Evolutionary conservation across 2,113 vertebrate species (phyloP).

Genomic region (Oreochromis niloticus): DNA sequence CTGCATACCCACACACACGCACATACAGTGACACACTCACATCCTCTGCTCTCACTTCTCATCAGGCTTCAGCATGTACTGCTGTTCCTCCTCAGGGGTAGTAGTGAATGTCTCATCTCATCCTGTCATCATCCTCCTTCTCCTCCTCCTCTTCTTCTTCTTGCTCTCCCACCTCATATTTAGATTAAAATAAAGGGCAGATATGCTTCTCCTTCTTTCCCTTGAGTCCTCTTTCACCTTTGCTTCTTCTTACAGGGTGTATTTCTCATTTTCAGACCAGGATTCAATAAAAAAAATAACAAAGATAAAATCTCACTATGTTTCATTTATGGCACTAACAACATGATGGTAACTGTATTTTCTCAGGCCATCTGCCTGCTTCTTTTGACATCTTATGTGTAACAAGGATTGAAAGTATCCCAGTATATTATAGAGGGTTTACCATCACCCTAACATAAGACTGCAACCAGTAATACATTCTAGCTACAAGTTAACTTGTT

Average conservation of each 20-base stretch:
- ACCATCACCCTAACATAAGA: background rate
- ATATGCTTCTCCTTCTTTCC: background rate
- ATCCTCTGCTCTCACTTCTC: background rate
- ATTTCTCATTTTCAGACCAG: background rate
- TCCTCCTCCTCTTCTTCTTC: background rate
- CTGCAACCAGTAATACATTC: background rate
- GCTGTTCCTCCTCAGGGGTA: conserved; percentile 26
- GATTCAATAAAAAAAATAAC: background rate
- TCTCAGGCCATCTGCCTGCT: background rate
- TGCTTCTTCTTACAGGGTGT: background rate
- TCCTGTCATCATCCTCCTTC: conserved; percentile 20
- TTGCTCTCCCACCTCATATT: background rate
- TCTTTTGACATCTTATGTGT: background rate
- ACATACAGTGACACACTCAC: background rate
- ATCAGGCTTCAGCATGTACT: background rate
- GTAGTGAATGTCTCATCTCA: conserved; percentile 48
- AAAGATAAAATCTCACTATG: background rate
- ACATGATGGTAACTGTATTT: background rate
- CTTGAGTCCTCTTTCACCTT: background rate
- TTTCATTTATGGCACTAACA: background rate
- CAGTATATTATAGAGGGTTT: background rate
- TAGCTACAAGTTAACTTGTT: background rate
- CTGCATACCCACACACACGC: background rate
- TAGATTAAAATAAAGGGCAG: conserved; percentile 16
- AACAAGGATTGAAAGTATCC: background rate